phyloP scores from a whole-genome alignment of 2,888 invertebrate genomes.

The Ditula angustiorana region DNA sequence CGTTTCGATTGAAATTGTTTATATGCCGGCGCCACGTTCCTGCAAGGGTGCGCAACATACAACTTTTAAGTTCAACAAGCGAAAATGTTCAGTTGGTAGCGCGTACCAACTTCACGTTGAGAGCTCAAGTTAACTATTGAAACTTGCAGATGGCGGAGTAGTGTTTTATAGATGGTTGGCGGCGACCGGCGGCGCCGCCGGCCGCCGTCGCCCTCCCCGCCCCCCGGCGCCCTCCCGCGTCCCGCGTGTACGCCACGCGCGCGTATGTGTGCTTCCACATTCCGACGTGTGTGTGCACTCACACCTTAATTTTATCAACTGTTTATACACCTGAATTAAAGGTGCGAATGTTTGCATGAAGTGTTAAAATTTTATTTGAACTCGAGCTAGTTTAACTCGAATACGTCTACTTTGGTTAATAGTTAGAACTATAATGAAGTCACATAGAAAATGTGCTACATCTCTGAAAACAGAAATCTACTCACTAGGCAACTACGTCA shows the following conservation, averaged over 20 bases:
- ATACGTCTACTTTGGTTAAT: slow-evolving; percentile 3
- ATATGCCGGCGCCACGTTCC: slow-evolving; percentile 67
- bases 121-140: slow-evolving; percentile 83
- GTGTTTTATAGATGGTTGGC: slow-evolving; percentile 79
- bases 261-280: slow-evolving; percentile 46
- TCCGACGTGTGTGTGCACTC: slow-evolving; percentile 57
- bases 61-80: slow-evolving; percentile 62
- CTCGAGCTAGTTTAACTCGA: slow-evolving; percentile 14
- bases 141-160: slow-evolving; percentile 84
- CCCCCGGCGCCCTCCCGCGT: slow-evolving; percentile 46
- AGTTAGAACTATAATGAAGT: background rate
- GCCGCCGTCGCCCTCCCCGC: slow-evolving; percentile 50
- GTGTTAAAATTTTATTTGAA: slow-evolving; percentile 22
- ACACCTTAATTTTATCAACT: slow-evolving; percentile 49
- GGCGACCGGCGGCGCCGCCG: slow-evolving; percentile 53
- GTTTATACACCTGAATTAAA: slow-evolving; percentile 57
- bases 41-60: slow-evolving; percentile 72
- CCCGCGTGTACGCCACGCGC: slow-evolving; percentile 44
- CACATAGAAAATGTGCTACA: background rate
- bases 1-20: slow-evolving; percentile 60
- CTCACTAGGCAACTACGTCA: background rate
- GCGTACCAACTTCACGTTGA: slow-evolving; percentile 72
- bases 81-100: slow-evolving; percentile 69
- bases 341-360: slow-evolving; percentile 21
- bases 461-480: slow-evolving; percentile 1